Conservation (phyloP, 2,113 vertebrate species). For the Cygnus atratus region DNA sequence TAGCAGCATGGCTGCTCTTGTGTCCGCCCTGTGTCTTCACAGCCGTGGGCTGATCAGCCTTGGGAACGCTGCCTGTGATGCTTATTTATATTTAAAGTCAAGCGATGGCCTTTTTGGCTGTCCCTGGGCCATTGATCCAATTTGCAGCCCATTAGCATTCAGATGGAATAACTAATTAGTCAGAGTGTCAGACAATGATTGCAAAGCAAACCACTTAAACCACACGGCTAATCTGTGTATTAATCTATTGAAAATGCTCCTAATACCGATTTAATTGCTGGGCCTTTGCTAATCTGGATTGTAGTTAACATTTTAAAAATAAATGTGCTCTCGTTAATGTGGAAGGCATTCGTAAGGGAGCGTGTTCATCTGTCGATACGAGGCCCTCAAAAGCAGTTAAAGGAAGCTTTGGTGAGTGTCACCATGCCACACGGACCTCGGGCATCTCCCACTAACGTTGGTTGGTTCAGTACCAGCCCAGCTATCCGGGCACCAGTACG, state of each 20-base stretch:
- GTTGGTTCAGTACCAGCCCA: neutral
- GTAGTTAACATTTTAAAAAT: constrained; percentile 32
- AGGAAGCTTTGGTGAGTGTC: neutral
- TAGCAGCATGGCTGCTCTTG: neutral
- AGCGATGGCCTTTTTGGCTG: neutral
- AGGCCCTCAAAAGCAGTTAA: neutral
- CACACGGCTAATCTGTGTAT: neutral
- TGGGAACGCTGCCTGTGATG: neutral
- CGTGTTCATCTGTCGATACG: neutral
- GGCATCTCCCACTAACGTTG: neutral
- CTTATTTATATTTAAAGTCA: constrained; percentile 10
- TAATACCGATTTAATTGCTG: constrained; percentile 65
- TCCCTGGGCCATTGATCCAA: constrained; percentile 56
- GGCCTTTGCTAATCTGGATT: constrained; percentile 47
- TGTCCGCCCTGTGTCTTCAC: neutral
- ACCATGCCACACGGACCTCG: neutral
- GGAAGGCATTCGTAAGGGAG: neutral
- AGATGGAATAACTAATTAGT: constrained; percentile 56
- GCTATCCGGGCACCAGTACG: fast-evolving
- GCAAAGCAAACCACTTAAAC: constrained; percentile 43
- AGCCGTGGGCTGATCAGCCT: neutral
- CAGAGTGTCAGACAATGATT: neutral
- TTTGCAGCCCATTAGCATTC: constrained; percentile 69
- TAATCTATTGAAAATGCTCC: constrained; percentile 23
- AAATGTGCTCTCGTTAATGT: neutral